Conservation (phyloP, 1,140 invertebrate species). For the Drosophila watanabei region DNA sequence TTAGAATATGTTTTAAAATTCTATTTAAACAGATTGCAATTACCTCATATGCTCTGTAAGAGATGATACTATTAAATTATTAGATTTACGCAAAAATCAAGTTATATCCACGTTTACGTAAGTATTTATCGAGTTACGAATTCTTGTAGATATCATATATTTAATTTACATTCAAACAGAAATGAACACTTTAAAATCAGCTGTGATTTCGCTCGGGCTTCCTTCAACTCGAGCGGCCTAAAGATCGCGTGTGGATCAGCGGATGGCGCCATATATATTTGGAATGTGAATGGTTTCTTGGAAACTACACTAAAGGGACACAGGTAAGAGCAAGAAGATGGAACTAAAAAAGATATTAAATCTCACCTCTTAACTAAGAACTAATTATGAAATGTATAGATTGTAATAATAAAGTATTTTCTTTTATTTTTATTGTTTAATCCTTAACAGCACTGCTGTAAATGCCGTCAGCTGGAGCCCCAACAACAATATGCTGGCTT, state of each 20-base stretch:
- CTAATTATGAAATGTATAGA: not conserved
- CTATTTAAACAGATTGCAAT: slow-evolving; percentile 91
- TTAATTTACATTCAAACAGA: slow-evolving; percentile 87
- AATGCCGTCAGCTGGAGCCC: slow-evolving; percentile 97
- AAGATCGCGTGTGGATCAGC: slow-evolving; percentile 95
- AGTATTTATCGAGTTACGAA: slow-evolving; percentile 82
- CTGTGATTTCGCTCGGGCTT: slow-evolving; percentile 96
- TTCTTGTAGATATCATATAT: too few species aligned
- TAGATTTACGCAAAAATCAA: slow-evolving; percentile 97
- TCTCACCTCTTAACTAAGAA: not conserved
- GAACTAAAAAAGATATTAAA: not conserved
- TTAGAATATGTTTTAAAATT: not conserved
- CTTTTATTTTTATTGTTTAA: not conserved
- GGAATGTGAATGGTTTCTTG: slow-evolving; percentile 93
- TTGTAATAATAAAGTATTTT: slow-evolving; percentile 28
- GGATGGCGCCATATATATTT: slow-evolving; percentile 96
- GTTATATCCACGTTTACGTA: slow-evolving; percentile 96
- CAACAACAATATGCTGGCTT: slow-evolving; percentile 93
- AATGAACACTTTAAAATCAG: slow-evolving; percentile 97
- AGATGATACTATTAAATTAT: slow-evolving; percentile 97
- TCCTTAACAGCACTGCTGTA: slow-evolving; percentile 90
- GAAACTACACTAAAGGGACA: slow-evolving; percentile 95
- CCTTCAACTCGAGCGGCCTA: slow-evolving; percentile 95
- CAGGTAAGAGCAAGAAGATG: slow-evolving; percentile 88
- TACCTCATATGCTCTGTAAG: slow-evolving; percentile 96